phyloP scores from a whole-genome alignment of 2,113 vertebrate genomes.

The Rhinopomastus cyanomelas region DNA sequence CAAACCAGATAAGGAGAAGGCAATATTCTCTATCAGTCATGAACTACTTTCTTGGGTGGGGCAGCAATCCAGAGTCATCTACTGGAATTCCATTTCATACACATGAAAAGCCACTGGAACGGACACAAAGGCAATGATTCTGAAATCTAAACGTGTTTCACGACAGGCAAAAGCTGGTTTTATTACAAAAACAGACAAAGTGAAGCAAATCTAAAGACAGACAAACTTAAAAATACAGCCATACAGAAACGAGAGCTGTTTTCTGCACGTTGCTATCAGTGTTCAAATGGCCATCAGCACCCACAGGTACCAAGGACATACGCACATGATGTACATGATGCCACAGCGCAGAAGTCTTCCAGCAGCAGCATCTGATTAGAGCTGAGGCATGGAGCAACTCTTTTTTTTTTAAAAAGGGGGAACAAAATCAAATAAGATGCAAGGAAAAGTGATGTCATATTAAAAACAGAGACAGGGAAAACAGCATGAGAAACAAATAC shows the following conservation, averaged over 20 bases:
- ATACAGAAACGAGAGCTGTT: not conserved
- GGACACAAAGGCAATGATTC: not conserved
- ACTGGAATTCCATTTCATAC: too few relatives aligned
- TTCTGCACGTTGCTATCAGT: not conserved
- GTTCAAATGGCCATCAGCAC: not conserved
- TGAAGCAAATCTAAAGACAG: not conserved
- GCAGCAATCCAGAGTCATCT: too few relatives aligned
- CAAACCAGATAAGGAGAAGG: not conserved
- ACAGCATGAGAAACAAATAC: not conserved
- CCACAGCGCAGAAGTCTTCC: not conserved
- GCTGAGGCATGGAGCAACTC: not conserved
- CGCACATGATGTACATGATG: not conserved
- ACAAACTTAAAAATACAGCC: not conserved
- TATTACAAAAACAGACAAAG: not conserved
- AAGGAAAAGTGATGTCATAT: not conserved
- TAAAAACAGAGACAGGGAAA: not conserved
- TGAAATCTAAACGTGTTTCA: not conserved
- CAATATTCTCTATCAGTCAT: not conserved
- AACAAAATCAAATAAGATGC: not conserved
- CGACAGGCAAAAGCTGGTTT: not conserved
- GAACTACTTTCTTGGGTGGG: not conserved
- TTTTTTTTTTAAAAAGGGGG: not conserved
- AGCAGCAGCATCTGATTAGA: conserved; percentile 18
- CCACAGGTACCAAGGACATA: not conserved
- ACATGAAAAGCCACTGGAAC: not conserved